Evolutionary conservation across 2,888 invertebrate species (phyloP).

Genomic region (Homarus gammarus): DNA sequence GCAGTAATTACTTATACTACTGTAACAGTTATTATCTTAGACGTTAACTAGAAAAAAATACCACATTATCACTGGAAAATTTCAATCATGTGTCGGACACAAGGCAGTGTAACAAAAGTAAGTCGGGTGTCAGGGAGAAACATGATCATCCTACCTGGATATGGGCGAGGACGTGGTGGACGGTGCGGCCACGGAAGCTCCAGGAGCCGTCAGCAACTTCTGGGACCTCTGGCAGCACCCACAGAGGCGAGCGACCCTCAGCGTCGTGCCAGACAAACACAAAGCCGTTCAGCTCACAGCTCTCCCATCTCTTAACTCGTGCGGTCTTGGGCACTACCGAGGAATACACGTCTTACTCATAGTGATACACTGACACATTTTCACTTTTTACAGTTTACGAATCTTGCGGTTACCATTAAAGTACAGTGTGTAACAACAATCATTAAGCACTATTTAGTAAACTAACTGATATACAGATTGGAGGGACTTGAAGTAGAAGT

Average conservation of each 20-base stretch:
- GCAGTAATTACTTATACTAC: too few species aligned
- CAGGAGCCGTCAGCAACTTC: constrained; percentile 52
- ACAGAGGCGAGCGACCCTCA: constrained; percentile 69
- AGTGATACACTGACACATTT: too few species aligned
- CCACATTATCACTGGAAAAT: too few species aligned
- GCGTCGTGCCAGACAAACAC: constrained; percentile 76
- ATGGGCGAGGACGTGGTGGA: constrained; percentile 73
- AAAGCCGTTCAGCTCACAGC: constrained; percentile 74
- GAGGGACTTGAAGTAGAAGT: too few species aligned
- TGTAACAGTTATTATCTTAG: too few species aligned
- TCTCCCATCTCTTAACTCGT: constrained; percentile 67
- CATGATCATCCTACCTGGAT: constrained; percentile 69
- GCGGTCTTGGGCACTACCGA: constrained; percentile 64
- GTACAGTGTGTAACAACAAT: too few species aligned
- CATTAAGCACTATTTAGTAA: too few species aligned
- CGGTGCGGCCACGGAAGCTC: constrained; percentile 73
- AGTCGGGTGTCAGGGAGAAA: constrained; percentile 1
- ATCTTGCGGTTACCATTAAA: too few species aligned
- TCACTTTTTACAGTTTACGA: too few species aligned
- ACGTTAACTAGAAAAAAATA: too few species aligned
- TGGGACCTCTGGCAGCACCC: constrained; percentile 66
- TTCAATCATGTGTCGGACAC: neutral
- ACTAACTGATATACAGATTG: too few species aligned
- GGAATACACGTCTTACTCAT: neutral
- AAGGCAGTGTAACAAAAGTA: neutral